A percentile compares a stretch with the other conserved stretches of the same genome.
phyloP scores from a whole-genome alignment of 2,113 vertebrate species.

The Fregetta grallaria region DNA sequence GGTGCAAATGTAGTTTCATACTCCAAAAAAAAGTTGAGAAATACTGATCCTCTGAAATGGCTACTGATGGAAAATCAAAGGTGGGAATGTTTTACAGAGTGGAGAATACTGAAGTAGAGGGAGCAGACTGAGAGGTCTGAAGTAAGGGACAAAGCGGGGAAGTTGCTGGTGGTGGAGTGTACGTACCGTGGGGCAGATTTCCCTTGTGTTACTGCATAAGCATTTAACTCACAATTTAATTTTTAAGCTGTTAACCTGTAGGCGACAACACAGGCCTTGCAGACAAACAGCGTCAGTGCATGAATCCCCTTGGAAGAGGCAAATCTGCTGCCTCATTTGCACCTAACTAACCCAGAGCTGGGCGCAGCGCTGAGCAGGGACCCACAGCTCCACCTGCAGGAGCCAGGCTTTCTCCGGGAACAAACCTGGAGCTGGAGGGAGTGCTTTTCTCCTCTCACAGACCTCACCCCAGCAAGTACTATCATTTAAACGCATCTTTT shows the following conservation, averaged over 20 bases:
- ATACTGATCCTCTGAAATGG: not conserved
- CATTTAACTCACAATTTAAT: not conserved
- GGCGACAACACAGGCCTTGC: not conserved
- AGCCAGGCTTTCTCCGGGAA: not conserved
- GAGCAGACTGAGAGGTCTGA: not conserved
- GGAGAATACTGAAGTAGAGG: not conserved
- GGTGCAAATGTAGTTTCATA: not conserved
- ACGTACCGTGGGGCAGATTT: accelerated
- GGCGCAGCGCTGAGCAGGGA: not conserved
- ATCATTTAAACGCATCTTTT: not conserved
- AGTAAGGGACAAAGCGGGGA: not conserved
- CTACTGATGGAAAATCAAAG: not conserved
- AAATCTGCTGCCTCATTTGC: accelerated
- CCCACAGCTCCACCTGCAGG: not conserved
- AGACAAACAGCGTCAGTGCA: not conserved
- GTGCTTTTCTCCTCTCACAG: not conserved
- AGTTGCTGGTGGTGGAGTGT: accelerated
- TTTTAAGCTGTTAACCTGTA: not conserved
- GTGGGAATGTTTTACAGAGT: not conserved
- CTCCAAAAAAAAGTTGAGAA: not conserved
- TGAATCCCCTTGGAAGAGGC: not conserved
- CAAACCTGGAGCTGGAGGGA: not conserved
- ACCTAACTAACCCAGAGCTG: not conserved
- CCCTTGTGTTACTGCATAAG: not conserved
- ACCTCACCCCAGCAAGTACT: not conserved